Evolutionary conservation across 2,113 vertebrate genomes (phyloP), one percentile per base, ranked within the genome.

Genomic region (Ceyx melanurus): DNA sequence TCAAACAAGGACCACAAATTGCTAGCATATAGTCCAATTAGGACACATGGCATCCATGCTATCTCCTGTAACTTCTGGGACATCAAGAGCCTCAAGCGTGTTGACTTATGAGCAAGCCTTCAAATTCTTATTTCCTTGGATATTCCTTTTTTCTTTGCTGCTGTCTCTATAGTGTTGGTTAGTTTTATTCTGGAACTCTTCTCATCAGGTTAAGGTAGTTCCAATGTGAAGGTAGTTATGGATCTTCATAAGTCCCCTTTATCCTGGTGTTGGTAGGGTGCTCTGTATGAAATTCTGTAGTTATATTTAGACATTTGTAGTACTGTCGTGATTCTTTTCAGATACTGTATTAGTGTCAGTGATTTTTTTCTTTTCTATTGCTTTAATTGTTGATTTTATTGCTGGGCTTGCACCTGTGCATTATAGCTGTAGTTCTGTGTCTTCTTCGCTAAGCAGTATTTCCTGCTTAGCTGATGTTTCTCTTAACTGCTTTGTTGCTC

Each of bases 351-450:
- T 22, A 37, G 51, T 83, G 20, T 37, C 46, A 54, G 25, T 22
- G 51, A 22, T 28, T 12, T 51, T 26, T 51, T 51, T 50, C 3
- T 76, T 82, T 66, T 46, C 51, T 66, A 3, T 48, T 45, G 6
- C 21, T 90, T 77, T 83, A 22, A 0, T 0, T 46, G 46, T 46
- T 2, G 0, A 5, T 76, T 65, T 88, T 58, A 42, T 50, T 57
- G 22, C 54, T 66, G 46, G 29, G 21, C 8, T 75, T 3, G 1
- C 23, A 57, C 26, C 37, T 31, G 6, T 7, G 8, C 8, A 2
- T 68, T 82, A 50, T 8, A 11, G 35, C 54, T 65, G 18, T 31
- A 82, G 56, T 43, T 54, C 20, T 54, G 35, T 45, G 45, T 28
- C 9, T 25, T 40, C 66, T 60, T 86, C 72, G 35, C n/a, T 68